phyloP scores from a whole-genome alignment of 2,888 invertebrate genomes.

The Rotaria magnacalcarata region DNA sequence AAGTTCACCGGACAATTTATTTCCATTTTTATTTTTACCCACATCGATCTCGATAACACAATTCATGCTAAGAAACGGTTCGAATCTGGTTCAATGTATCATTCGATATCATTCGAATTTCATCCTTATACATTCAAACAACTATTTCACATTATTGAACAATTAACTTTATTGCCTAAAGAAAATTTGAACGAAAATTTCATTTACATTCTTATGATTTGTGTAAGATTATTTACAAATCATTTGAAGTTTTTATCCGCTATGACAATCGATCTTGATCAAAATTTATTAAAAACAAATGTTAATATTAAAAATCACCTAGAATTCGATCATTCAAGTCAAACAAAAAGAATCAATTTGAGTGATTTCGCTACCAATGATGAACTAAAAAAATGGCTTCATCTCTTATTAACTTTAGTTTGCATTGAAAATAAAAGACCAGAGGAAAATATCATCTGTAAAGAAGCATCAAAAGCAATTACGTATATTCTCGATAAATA shows the following conservation, averaged over 20 bases:
- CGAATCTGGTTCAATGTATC: too few species aligned
- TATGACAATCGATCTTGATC: too few species aligned
- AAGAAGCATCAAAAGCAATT: background rate
- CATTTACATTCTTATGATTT: background rate
- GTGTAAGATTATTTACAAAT: background rate
- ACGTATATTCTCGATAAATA: too few species aligned
- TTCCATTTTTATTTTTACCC: background rate
- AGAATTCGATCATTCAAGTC: too few species aligned
- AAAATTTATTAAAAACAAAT: too few species aligned
- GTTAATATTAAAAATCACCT: too few species aligned
- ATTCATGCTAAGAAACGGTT: background rate
- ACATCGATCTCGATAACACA: background rate
- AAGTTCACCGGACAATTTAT: background rate
- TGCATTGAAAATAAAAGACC: background rate
- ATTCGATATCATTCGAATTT: background rate
- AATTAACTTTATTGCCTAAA: background rate
- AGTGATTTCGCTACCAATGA: background rate
- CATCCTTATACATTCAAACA: background rate
- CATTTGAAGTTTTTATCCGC: background rate
- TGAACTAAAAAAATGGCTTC: background rate
- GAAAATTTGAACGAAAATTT: too few species aligned
- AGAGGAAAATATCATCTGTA: background rate
- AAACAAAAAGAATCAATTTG: background rate
- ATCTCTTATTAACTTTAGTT: background rate
- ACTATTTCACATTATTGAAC: background rate